Percentiles rank a stretch among this genome's conserved stretches.
Conservation (phyloP, 2,888 invertebrate genomes). For the Drosophila buzzatii region DNA sequence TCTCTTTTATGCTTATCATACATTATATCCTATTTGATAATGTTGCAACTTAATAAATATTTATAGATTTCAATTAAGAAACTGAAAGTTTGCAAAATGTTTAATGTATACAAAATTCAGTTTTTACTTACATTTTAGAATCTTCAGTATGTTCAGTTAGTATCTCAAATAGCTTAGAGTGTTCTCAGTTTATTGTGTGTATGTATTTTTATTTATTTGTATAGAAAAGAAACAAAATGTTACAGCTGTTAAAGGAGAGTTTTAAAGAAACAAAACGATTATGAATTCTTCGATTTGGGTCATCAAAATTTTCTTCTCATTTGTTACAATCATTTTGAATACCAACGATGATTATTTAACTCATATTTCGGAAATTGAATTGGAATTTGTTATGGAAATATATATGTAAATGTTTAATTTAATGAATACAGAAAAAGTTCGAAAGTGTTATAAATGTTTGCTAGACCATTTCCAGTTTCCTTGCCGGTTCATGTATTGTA, state of each 20-base stretch:
- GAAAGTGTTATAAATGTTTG: neutral
- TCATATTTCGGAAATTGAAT: constrained; percentile 21
- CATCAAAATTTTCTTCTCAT: neutral
- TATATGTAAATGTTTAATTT: constrained; percentile 19
- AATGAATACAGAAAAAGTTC: constrained; percentile 24
- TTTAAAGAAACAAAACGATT: constrained; percentile 55
- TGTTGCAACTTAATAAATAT: constrained; percentile 32
- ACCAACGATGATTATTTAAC: constrained; percentile 50
- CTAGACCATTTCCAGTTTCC: constrained; percentile 23
- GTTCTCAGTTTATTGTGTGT: constrained; percentile 70
- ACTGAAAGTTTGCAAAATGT: constrained; percentile 47
- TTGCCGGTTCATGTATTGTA: constrained; percentile 16
- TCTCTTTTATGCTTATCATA: constrained; percentile 18
- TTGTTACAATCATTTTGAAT: constrained; percentile 38
- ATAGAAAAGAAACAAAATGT: constrained; percentile 75
- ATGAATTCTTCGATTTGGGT: constrained; percentile 27
- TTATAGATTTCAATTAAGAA: constrained; percentile 18
- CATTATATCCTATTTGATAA: constrained; percentile 20
- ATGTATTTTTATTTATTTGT: constrained; percentile 41
- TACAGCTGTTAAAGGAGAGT: constrained; percentile 70
- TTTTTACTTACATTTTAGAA: constrained; percentile 79
- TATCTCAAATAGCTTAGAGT: constrained; percentile 75
- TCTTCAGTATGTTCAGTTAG: constrained; percentile 74
- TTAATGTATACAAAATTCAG: constrained; percentile 34
- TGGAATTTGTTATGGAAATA: constrained; percentile 25